Base-by-base conservation (phyloP, 2,797 vertebrate species). In the Oreochromis grahami region DNA sequence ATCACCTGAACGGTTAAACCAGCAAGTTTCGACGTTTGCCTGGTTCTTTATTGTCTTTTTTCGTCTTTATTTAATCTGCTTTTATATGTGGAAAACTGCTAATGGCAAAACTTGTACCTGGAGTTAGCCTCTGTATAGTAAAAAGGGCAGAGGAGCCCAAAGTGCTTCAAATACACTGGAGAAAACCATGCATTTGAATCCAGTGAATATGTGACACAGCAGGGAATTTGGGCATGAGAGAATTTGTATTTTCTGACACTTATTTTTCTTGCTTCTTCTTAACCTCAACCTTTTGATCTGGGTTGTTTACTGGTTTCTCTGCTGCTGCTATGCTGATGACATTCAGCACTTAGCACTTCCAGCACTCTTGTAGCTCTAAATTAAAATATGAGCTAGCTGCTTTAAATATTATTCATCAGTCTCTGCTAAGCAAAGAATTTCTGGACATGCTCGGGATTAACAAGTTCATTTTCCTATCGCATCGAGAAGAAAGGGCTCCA, bases 401-500 rank as follows among this genome's bases (percentile, higher is more conserved):
- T 32, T 58, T 58, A 29, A 56, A 79, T 45, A 21, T 19, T 38
- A 3, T 21, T 83, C 58, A 84, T 78, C 24, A n/a, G 65, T 83
- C 50, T 85, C 6, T 65, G 79, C 65, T 6, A 19, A 63, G 77
- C 34, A 41, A 26, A 78, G 38, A 8, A 48, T 43, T 74, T 85
- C n/a, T 41, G 45, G 45, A 63, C 55, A 32, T 56, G 38, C 9
- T 48, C 26, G 26, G 65, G 48, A 77, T 86, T 82, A 78, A 65
- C 24, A 76, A 83, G 78, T 87, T 79, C 9, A 82, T 83, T 87
- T 84, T 80, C 52, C 32, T 36, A 45, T 81, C 45, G 56, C 77
- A 85, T 51, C 29, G 7, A 7, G 13, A 15, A 45, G 21, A 78
- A 82, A 85, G 72, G 58, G 19, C 83, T 79, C 24, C 14, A 29